A percentile compares a stretch with the other conserved stretches of the same genome.
Conservation (phyloP, 1,140 invertebrate species). For the Nasonia vitripennis region DNA sequence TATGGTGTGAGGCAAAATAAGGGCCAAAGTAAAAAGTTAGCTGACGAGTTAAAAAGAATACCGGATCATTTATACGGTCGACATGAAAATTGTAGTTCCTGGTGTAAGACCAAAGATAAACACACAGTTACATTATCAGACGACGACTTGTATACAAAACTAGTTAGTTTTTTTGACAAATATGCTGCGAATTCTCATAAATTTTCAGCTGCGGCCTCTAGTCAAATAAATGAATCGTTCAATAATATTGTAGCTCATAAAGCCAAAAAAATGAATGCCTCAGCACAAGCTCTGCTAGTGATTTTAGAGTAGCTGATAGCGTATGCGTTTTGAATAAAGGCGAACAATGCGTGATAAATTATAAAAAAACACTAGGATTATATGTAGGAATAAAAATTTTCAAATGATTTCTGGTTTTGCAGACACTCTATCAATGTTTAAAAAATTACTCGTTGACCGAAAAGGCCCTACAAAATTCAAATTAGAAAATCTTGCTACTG, state of each 20-base stretch:
- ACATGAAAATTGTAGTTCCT: slow-evolving; percentile 53
- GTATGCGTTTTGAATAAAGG: slow-evolving; percentile 27
- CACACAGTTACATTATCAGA: slow-evolving; percentile 31
- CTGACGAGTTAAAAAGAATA: slow-evolving; percentile 41
- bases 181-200: slow-evolving; percentile 39
- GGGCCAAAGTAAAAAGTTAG: slow-evolving; percentile 19
- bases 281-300: slow-evolving; percentile 35
- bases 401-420: slow-evolving; percentile 6
- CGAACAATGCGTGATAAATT: not conserved
- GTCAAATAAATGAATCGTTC: slow-evolving; percentile 43
- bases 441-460: not conserved
- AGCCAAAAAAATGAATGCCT: slow-evolving; percentile 39
- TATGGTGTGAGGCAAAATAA: slow-evolving; percentile 55
- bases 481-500: not conserved
- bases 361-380: not conserved
- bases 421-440: not conserved
- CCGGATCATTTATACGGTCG: slow-evolving; percentile 54
- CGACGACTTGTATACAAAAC: slow-evolving; percentile 21
- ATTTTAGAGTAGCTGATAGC: slow-evolving; percentile 41
- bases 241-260: slow-evolving; percentile 45
- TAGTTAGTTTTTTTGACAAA: slow-evolving; percentile 36
- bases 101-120: slow-evolving; percentile 49
- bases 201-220: slow-evolving; percentile 47
- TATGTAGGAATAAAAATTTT: not conserved
- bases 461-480: not conserved